Conservation (phyloP, 1,140 invertebrate genomes). For the Meteorus sp. region DNA sequence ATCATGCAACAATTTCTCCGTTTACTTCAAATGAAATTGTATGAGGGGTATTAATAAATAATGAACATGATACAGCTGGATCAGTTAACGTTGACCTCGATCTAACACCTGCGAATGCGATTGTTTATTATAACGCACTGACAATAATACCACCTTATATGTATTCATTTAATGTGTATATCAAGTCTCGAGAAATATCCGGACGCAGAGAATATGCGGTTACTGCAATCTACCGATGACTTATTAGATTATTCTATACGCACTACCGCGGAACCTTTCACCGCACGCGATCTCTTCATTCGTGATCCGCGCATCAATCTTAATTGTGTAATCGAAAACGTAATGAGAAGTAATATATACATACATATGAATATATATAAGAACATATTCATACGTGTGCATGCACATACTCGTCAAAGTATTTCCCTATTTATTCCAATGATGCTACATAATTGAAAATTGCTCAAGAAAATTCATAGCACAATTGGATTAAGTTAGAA, state of each 20-base stretch:
- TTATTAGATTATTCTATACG: conserved; percentile 17
- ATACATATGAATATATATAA: background rate
- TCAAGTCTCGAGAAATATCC: background rate
- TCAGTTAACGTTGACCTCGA: conserved; percentile 25
- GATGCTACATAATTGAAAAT: conserved; percentile 15
- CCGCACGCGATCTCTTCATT: conserved; percentile 20
- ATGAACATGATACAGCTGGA: too few relatives aligned
- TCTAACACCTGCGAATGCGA: conserved; percentile 27
- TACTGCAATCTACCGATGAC: conserved; percentile 2
- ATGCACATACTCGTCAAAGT: background rate
- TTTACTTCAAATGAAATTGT: too few relatives aligned
- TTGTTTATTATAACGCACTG: conserved; percentile 15
- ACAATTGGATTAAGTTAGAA: background rate
- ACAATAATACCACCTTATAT: background rate
- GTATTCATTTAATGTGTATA: background rate
- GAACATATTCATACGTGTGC: background rate
- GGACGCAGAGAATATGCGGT: background rate
- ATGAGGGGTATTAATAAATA: too few relatives aligned
- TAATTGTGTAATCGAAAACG: conserved; percentile 14
- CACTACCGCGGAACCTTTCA: conserved; percentile 29
- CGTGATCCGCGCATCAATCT: conserved; percentile 18
- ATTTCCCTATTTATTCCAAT: too few relatives aligned
- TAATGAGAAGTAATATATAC: conserved; percentile 12
- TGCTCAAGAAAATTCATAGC: background rate
- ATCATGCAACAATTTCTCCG: too few relatives aligned